Conservation (phyloP, 1,140 invertebrate genomes). For the Neoseiulus cucumeris region DNA sequence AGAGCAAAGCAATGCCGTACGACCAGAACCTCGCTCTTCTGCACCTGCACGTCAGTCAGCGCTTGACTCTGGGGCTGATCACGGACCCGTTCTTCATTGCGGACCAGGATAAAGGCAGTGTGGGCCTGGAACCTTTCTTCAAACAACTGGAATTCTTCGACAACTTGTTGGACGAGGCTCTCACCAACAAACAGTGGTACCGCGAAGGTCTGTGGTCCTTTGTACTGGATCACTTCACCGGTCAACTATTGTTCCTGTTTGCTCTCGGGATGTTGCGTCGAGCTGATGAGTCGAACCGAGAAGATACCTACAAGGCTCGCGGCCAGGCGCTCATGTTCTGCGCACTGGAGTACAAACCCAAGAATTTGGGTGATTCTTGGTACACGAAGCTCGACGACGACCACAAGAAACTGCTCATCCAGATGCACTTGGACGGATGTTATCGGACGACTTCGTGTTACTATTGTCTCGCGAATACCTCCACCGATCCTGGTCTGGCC, state of each 20-base stretch:
- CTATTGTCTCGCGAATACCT: background rate
- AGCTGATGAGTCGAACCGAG: background rate
- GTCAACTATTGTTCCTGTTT: slow-evolving; percentile 1
- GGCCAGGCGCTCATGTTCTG: background rate
- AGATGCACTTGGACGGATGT: background rate
- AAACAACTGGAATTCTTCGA: background rate
- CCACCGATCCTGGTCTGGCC: background rate
- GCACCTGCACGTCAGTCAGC: background rate
- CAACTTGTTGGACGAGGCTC: background rate
- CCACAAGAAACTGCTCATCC: background rate
- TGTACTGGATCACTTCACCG: slow-evolving; percentile 2
- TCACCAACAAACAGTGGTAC: background rate
- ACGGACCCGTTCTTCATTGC: background rate
- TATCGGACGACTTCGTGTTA: background rate
- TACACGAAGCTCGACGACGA: background rate
- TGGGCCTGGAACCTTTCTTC: background rate
- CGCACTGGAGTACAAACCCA: background rate
- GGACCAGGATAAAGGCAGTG: background rate
- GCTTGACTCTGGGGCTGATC: background rate
- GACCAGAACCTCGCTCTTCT: background rate
- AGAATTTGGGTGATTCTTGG: background rate
- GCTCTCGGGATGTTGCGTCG: background rate
- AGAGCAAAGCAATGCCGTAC: background rate
- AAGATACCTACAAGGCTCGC: background rate
- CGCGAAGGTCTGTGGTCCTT: background rate